phyloP scores from a whole-genome alignment of 2,888 invertebrate genomes.

The Tholera decimalis region DNA sequence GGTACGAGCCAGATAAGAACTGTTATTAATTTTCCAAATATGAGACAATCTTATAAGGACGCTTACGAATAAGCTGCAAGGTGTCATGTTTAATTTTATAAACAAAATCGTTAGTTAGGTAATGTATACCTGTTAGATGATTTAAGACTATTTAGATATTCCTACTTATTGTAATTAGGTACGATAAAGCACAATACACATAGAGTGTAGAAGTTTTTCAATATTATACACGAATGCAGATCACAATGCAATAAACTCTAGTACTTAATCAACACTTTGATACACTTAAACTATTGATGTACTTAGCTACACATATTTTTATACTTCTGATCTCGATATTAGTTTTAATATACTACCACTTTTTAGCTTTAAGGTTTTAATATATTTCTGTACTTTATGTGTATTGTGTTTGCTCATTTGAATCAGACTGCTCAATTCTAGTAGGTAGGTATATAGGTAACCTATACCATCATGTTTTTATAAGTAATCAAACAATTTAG shows the following conservation, averaged over 20 bases:
- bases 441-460: no score
- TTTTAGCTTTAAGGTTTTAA: conserved; percentile 39
- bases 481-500: conserved; percentile 30
- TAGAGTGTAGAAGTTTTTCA: conserved; percentile 40
- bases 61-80: conserved; percentile 60
- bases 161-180: conserved; percentile 58
- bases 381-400: conserved; percentile 43
- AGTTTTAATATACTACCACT: conserved; percentile 44
- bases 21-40: conserved; percentile 25
- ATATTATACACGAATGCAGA: conserved; percentile 27
- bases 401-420: conserved; percentile 41
- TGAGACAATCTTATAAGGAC: conserved; percentile 29
- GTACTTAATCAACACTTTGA: conserved; percentile 45
- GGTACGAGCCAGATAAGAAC: conserved; percentile 10
- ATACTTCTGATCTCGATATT: conserved; percentile 50
- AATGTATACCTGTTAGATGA: conserved; percentile 63
- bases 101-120: conserved; percentile 61
- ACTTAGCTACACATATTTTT: conserved; percentile 48
- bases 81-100: conserved; percentile 71
- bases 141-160: conserved; percentile 60
- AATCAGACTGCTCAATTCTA: conserved; percentile 48
- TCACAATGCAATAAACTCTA: conserved; percentile 44
- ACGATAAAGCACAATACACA: conserved; percentile 39
- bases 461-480: conserved; percentile 2
- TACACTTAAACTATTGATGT: conserved; percentile 43